phyloP scores from a whole-genome alignment of 2,113 vertebrate species.

The Channa argus region DNA sequence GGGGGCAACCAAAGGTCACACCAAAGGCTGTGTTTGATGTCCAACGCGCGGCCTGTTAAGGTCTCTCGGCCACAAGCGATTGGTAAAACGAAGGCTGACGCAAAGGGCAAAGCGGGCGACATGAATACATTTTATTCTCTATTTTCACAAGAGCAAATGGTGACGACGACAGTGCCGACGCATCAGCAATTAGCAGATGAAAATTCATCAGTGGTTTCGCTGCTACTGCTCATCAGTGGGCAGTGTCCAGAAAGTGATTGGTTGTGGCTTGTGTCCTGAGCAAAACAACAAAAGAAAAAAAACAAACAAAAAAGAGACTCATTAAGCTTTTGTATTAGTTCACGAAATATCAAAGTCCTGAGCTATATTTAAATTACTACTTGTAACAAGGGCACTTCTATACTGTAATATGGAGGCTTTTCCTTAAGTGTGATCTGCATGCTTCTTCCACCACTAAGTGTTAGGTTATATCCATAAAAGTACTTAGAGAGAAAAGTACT shows the following conservation, averaged over 20 bases:
- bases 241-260: constrained; percentile 91
- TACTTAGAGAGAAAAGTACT: too few species aligned
- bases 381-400: too few species aligned
- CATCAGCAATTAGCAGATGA: constrained; percentile 66
- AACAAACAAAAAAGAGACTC: too few species aligned
- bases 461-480: too few species aligned
- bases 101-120: constrained; percentile 68
- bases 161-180: not conserved
- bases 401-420: too few species aligned
- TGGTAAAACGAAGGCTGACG: constrained; percentile 33
- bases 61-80: constrained; percentile 63
- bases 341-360: too few species aligned
- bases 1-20: constrained; percentile 73
- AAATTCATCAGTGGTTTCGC: constrained; percentile 80
- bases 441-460: too few species aligned
- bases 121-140: constrained; percentile 50
- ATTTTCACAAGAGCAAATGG: constrained; percentile 58
- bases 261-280: constrained; percentile 67
- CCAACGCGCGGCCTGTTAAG: constrained; percentile 42
- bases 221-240: constrained; percentile 86
- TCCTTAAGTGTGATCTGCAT: too few species aligned
- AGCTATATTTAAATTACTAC: too few species aligned
- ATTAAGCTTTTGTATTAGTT: too few species aligned
- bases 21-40: constrained; percentile 69
- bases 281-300: too few species aligned